Conservation (phyloP, 2,797 vertebrate species). For the Darevskia nairensis region DNA sequence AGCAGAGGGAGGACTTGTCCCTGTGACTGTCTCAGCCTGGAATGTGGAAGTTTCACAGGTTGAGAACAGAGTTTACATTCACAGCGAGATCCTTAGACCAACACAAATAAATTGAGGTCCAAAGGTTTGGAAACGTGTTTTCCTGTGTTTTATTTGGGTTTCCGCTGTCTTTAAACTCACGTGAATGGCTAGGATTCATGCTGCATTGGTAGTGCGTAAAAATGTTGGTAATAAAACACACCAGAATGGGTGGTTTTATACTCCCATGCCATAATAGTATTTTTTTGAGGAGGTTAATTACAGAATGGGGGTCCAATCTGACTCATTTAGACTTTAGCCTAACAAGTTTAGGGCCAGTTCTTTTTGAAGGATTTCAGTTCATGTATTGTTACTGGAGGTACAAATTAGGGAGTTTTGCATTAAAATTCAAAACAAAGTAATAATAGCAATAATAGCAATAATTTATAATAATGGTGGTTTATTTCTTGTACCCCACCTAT, state of each 20-base stretch:
- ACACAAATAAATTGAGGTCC: constrained; percentile 61
- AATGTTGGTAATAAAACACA: constrained; percentile 23
- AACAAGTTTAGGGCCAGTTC: background rate
- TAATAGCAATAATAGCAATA: background rate
- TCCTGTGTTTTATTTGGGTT: constrained; percentile 74
- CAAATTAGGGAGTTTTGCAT: too few relatives aligned
- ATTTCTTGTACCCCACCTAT: background rate
- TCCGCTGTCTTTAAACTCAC: constrained; percentile 62
- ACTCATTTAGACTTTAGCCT: constrained; percentile 27
- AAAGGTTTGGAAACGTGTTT: constrained; percentile 63
- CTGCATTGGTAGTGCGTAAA: constrained; percentile 35
- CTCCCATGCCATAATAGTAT: constrained; percentile 39
- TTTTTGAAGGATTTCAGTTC: too few relatives aligned
- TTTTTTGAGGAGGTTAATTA: constrained; percentile 46
- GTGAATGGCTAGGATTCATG: constrained; percentile 70
- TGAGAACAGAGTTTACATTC: constrained; percentile 68
- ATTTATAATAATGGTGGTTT: background rate
- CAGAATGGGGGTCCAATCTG: background rate
- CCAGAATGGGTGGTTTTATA: background rate
- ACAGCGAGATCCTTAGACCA: constrained; percentile 53
- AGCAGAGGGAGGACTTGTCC: background rate
- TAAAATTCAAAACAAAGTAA: too few relatives aligned
- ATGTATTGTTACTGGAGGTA: too few relatives aligned
- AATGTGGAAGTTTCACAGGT: constrained; percentile 21
- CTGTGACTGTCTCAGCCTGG: constrained; percentile 16